phyloP scores from a whole-genome alignment of 2,888 invertebrate genomes.

The Lasioglossum lativentre region DNA sequence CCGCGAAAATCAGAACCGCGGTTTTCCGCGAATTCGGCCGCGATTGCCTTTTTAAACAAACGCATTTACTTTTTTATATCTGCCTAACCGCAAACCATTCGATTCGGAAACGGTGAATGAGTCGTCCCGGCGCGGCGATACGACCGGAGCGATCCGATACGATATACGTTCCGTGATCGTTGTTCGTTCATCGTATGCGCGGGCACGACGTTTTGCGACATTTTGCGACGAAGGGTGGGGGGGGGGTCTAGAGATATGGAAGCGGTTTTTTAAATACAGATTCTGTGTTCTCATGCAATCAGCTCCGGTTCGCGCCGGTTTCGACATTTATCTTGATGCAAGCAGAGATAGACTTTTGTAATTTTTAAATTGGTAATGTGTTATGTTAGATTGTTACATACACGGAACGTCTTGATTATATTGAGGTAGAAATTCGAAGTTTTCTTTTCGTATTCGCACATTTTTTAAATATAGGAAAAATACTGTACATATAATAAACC shows the following conservation, averaged over 20 bases:
- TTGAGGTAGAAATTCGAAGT: too few relatives aligned
- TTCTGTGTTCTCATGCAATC: background rate
- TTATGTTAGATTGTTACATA: background rate
- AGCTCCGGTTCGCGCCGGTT: background rate
- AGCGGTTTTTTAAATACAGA: background rate
- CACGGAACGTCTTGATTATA: too few relatives aligned
- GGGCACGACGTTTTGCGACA: background rate
- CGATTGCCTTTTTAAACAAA: conserved; percentile 13
- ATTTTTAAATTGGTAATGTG: background rate
- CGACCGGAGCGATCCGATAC: background rate
- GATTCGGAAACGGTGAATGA: background rate
- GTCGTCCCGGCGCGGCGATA: background rate
- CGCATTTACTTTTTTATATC: background rate
- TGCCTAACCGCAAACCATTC: background rate
- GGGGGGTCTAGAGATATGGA: background rate
- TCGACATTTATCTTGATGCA: background rate
- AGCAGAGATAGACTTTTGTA: background rate
- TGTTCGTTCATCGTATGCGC: background rate
- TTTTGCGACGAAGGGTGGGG: background rate
- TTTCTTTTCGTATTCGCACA: too few relatives aligned
- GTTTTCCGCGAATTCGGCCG: conserved; percentile 37
- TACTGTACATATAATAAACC: too few relatives aligned
- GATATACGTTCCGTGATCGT: background rate
- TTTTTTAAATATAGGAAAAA: too few relatives aligned
- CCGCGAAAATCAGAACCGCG: conserved; percentile 53